These are phyloP conservation scores for Heliocidaris tuberculata DNA, from an alignment of 35 echinoderm and acorn worm genomes.

Conservation along the genomic window DNA sequence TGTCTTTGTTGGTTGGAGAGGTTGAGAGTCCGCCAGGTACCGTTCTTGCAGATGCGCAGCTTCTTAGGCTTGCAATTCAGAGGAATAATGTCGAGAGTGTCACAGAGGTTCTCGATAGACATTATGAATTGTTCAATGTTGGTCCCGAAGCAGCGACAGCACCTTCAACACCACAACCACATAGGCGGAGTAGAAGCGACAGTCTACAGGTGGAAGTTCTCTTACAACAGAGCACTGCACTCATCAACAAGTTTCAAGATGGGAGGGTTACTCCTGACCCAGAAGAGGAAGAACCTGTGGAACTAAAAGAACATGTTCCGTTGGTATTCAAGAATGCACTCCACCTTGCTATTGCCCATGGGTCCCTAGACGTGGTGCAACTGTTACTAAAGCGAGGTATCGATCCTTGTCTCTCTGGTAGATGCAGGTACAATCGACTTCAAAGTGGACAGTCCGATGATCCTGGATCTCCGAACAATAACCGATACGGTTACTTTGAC, in stretches of 20 bases:
- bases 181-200: conserved; percentile 52
- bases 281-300: conserved; percentile 32
- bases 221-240: conserved; percentile 60
- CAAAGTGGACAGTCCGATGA: neutral
- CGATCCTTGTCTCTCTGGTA: conserved; percentile 45
- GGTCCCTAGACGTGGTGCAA: conserved; percentile 59
- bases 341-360: conserved; percentile 57
- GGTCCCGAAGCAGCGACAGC: conserved; percentile 38
- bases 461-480: neutral
- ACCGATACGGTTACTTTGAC: conserved; percentile 37
- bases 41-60: conserved; percentile 45
- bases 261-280: conserved; percentile 9
- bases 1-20: conserved; percentile 63
- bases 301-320: conserved; percentile 3
- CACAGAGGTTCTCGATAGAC: conserved; percentile 49
- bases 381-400: conserved; percentile 59
- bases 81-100: conserved; percentile 62
- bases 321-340: conserved; percentile 58
- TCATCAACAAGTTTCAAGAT: conserved; percentile 56
- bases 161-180: conserved; percentile 35
- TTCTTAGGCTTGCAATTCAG: conserved; percentile 56
- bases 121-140: conserved; percentile 67
- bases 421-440: conserved; percentile 27
- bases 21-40: conserved; percentile 52
- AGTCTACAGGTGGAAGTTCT: conserved; percentile 61